Percentiles rank a stretch among this genome's conserved stretches.
Conservation (phyloP, 35 echinoderm and acorn worm genomes). For the Heliocidaris tuberculata region DNA sequence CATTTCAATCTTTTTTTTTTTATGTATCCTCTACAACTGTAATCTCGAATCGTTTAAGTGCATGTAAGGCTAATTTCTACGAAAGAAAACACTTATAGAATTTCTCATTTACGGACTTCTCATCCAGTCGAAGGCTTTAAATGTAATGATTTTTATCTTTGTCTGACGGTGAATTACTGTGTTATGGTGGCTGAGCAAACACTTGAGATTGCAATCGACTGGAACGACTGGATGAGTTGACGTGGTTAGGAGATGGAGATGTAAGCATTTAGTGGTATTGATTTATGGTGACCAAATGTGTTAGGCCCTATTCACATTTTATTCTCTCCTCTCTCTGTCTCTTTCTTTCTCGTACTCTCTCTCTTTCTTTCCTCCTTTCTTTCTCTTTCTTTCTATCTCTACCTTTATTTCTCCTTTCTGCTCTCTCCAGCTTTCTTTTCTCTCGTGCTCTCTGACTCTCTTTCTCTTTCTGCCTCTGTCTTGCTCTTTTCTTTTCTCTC, state of each 20-base stretch:
- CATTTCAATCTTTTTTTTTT: too few relatives aligned
- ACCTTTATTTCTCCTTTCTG: background rate
- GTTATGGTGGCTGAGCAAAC: background rate
- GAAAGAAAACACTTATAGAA: too few relatives aligned
- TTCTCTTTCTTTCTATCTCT: background rate
- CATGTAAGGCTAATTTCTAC: too few relatives aligned
- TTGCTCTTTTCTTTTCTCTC: background rate
- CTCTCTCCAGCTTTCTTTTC: background rate
- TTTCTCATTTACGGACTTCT: too few relatives aligned
- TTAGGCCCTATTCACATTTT: background rate
- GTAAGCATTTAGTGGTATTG: constrained; percentile 23
- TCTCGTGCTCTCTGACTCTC: background rate
- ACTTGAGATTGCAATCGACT: background rate
- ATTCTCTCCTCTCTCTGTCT: background rate
- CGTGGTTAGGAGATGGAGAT: background rate
- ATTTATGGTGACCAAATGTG: background rate
- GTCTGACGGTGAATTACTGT: background rate
- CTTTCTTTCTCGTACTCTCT: background rate
- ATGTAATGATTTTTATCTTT: too few relatives aligned
- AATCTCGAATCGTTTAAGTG: too few relatives aligned
- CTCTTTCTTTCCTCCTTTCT: background rate
- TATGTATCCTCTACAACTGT: too few relatives aligned
- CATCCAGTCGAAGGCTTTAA: too few relatives aligned
- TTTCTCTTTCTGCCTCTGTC: background rate
- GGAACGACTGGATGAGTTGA: background rate